Base-by-base conservation (phyloP, 1,140 invertebrate genomes). In the Gonioctena quinquepunctata region DNA sequence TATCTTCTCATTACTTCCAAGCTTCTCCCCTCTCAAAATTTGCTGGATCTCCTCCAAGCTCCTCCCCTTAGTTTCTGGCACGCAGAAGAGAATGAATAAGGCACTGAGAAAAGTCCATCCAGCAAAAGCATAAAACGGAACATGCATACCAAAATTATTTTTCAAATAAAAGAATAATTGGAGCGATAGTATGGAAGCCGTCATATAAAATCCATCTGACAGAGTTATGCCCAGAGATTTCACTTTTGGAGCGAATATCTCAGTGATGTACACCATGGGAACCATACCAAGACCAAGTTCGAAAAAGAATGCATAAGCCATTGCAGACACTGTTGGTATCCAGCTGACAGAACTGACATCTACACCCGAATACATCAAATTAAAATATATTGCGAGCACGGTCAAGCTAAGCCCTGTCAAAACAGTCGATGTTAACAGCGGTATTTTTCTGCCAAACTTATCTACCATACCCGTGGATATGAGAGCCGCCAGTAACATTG, bases 201-300 rank as follows among this genome's bases (percentile, higher is more conserved):
- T 22, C 16, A 73, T 65, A 56, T 78, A 75, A 21, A 68, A 33
- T 13, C 33, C 54, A 67, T 79, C 75, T 13, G 69, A 69, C 57
- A 75, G 28, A 0, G 76, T 77, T 71, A 77, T 77, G 2, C 76
- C 77, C 18, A 73, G 68, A 2, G 75, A 87, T 75, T 89, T 86
- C 2, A 88, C 87, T 75, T 87, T 85, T 3, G 85, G 84, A 22
- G 90, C 87, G 64, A 91, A 89, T 13, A 90, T 82, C 82, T 91
- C 89, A 22, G 83, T 86, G 76, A 91, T 88, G 70, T 92, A 83
- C 5, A 92, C 85, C 86, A 90, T 92, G 0, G 91, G 91, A 52
- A 93, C 88, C 2, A 92, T 25, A 50, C 79, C 76, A 21, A 77
- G 22, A 27, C 80, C 78, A 22, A 70, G 48, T 71, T 78, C 76